Evolutionary conservation across 2,888 invertebrate genomes (phyloP), one percentile per base, ranked within the genome.

Genomic region (Amphipyra tragopoginis): DNA sequence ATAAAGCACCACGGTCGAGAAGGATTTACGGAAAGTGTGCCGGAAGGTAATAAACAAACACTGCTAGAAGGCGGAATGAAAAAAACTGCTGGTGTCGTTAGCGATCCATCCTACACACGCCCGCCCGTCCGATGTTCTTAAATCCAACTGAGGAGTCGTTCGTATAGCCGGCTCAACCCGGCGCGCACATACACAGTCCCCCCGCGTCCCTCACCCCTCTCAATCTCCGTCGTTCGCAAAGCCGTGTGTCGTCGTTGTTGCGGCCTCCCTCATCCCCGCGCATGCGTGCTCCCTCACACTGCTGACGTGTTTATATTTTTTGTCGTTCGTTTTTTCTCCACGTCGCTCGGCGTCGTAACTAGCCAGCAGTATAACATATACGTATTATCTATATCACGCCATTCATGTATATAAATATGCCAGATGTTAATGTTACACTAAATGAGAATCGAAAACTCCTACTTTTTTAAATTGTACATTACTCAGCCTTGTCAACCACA

Each of bases 11-110:
- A 90, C 91, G 50, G 86, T 91, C 93, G 93, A 94, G 93, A 93
- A 94, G 92, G 93, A 92, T 93, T 87, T 86, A 86, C 87, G 88
- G 86, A 89, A 89, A 92, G 81, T 92, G 86, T 92, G 90, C 88
- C 91, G 87, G 90, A 93, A 92, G 89, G 91, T 91, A 90, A 90
- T 91, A 91, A 92, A 94, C 92, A 94, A 94, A 93, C 94, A 94
- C 94, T 93, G 89, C 71, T 92, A 92, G 93, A 94, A 94, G 93
- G 91, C 95, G 95, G 93, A 93, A 93, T 95, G 90, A 93, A 96
- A 96, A 95, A 95, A 93, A 95, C 95, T 95, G 94, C 93, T 95
- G 95, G 91, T 96, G 94, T 92, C 86, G 81, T 90, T 94, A 94
- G 86, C 94, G 93, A 93, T 93, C 94, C 94, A 94, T 94, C 84